Conservation (phyloP, 1,140 invertebrate genomes). For the Augochlora pura region DNA sequence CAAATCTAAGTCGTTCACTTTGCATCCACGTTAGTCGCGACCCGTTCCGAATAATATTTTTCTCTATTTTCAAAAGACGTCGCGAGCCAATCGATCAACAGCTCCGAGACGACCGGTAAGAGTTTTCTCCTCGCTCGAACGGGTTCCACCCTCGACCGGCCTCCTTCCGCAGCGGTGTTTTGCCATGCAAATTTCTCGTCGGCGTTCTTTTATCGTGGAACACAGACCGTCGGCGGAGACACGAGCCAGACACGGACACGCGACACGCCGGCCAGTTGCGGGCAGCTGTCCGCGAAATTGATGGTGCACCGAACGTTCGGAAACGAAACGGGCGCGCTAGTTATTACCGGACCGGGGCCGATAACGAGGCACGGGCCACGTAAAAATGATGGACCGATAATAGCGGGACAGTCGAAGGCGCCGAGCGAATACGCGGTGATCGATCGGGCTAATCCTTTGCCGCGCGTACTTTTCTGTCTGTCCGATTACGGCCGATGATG, state of each 20-base stretch:
- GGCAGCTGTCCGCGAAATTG: not conserved
- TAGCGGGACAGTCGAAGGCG: not conserved
- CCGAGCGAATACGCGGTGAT: too few species aligned
- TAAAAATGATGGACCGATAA: conserved; percentile 24
- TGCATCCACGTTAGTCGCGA: not conserved
- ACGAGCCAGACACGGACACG: too few species aligned
- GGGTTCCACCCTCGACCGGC: not conserved
- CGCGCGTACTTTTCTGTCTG: conserved; percentile 4
- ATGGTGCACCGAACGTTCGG: not conserved
- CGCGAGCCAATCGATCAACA: too few species aligned
- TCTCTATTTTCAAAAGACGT: too few species aligned
- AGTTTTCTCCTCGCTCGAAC: not conserved
- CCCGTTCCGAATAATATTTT: too few species aligned
- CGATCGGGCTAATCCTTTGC: too few species aligned
- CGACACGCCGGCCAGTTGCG: too few species aligned
- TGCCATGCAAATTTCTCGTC: not conserved
- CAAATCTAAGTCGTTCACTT: not conserved
- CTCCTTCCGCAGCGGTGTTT: not conserved
- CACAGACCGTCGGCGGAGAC: too few species aligned
- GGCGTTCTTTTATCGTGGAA: not conserved
- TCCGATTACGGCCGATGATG: not conserved
- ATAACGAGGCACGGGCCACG: conserved; percentile 43
- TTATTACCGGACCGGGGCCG: not conserved
- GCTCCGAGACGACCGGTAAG: not conserved
- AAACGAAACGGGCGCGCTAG: not conserved